A percentile compares a stretch with the other conserved stretches of the same genome.
phyloP scores from a whole-genome alignment of 64 coral and sea anemone genomes.

The Stichodactyla mertensii region DNA sequence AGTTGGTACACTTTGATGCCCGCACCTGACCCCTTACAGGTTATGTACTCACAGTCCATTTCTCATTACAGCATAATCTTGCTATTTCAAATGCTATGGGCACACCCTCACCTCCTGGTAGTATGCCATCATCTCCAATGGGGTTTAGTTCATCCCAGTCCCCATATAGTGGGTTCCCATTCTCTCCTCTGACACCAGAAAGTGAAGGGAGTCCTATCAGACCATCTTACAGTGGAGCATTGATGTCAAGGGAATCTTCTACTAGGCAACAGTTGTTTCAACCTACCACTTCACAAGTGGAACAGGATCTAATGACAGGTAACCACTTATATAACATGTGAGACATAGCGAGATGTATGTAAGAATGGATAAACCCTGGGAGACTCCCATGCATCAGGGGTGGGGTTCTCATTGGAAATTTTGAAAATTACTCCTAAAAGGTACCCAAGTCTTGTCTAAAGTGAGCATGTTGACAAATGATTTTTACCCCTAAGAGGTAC shows the following conservation, averaged over 20 bases:
- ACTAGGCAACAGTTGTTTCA: constrained; percentile 17
- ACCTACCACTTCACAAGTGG: background rate
- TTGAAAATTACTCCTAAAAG: too few species aligned
- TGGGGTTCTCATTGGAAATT: too few species aligned
- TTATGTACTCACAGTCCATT: background rate
- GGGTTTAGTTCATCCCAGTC: constrained; percentile 28
- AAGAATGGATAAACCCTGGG: background rate
- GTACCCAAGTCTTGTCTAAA: too few species aligned
- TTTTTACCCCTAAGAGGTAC: too few species aligned
- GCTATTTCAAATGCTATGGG: constrained; percentile 28
- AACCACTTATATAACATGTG: background rate
- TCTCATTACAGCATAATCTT: constrained; percentile 32
- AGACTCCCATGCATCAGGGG: too few species aligned
- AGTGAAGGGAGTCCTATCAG: constrained; percentile 54
- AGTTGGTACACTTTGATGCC: too few species aligned
- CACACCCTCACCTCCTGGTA: constrained; percentile 62
- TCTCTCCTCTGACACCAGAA: constrained; percentile 52
- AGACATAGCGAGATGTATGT: background rate
- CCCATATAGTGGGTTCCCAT: constrained; percentile 37
- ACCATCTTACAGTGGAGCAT: constrained; percentile 38
- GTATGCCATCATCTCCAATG: constrained; percentile 57
- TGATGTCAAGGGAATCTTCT: background rate
- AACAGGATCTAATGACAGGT: constrained; percentile 8
- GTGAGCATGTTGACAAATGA: too few species aligned
- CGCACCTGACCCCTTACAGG: too few species aligned